A percentile compares a stretch with the other conserved stretches of the same genome.
Evolutionary conservation across 2,888 invertebrate species (phyloP).

Genomic region (Trachelus iudaicus): DNA sequence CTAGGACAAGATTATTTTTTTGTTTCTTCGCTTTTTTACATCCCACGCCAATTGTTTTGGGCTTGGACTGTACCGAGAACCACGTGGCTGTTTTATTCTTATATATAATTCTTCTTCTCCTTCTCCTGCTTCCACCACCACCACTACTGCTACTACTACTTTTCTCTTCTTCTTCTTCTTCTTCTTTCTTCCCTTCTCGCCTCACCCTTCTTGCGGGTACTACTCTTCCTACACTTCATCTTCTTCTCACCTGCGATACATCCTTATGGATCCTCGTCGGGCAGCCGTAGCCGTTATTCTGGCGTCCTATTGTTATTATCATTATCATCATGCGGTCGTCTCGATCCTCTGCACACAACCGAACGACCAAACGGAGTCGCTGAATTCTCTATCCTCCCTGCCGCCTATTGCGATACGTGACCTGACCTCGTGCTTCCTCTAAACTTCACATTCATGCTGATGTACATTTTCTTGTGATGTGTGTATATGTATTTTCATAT

Average conservation of each 20-base stretch:
- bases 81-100: conserved; percentile 4
- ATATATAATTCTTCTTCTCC: conserved; percentile 1
- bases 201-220: background rate
- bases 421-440: background rate
- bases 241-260: background rate
- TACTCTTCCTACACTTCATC: background rate
- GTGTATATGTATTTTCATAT: background rate
- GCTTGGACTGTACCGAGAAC: background rate
- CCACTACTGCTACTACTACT: background rate
- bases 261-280: background rate
- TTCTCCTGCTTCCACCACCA: background rate
- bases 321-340: background rate
- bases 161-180: background rate
- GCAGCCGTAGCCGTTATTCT: background rate
- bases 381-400: background rate
- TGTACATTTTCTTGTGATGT: background rate
- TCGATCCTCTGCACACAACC: background rate
- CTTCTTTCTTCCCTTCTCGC: background rate
- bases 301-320: background rate
- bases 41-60: background rate
- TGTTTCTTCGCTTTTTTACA: background rate
- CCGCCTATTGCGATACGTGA: background rate
- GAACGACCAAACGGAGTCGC: background rate
- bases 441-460: background rate
- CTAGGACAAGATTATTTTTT: background rate